Conservation (phyloP, 92 coral and sea anemone species). For the Siderastrea radians region DNA sequence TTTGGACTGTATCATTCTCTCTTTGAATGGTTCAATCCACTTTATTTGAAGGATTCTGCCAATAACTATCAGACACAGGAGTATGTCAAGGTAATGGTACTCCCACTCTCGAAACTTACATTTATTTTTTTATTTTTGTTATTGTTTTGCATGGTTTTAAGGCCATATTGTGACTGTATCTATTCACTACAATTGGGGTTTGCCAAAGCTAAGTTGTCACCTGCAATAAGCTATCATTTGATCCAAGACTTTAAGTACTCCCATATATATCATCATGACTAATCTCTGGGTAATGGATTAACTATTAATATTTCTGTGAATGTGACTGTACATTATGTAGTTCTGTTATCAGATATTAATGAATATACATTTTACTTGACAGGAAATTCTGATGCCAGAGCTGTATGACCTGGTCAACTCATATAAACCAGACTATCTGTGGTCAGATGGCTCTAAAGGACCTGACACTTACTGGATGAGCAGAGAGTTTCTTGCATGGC, state of each 20-base stretch:
- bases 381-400: conserved; percentile 80
- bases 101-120: neutral
- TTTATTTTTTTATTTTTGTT: neutral
- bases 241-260: too few species aligned
- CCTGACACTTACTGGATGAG: conserved; percentile 88
- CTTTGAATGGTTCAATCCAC: conserved; percentile 97
- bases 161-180: too few species aligned
- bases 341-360: neutral
- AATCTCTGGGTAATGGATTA: neutral
- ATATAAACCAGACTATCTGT: conserved; percentile 82
- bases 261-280: too few species aligned
- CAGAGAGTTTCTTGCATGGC: conserved; percentile 86
- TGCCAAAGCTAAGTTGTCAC: too few species aligned
- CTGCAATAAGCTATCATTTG: too few species aligned
- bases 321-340: neutral
- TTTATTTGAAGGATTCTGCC: conserved; percentile 76
- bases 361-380: neutral
- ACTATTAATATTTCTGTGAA: neutral
- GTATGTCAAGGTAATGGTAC: conserved; percentile 81
- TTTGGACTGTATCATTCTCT: conserved; percentile 98
- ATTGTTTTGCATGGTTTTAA: neutral
- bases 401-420: conserved; percentile 73
- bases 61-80: conserved; percentile 78
- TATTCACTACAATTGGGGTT: too few species aligned
- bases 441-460: conserved; percentile 86